These are phyloP conservation scores for Aphrophora alni DNA, from an alignment of 2,888 invertebrate species.

Conservation along the genomic window DNA sequence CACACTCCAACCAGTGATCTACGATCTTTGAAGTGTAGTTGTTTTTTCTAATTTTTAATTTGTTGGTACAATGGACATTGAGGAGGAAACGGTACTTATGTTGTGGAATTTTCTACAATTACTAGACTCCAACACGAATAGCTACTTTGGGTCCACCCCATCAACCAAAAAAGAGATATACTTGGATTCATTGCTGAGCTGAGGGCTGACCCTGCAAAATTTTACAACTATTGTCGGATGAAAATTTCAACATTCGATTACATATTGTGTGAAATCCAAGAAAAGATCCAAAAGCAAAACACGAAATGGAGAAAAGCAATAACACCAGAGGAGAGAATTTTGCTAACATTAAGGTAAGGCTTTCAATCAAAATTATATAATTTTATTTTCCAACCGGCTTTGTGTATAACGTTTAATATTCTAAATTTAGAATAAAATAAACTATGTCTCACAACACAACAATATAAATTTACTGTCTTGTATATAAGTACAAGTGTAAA, in stretches of 20 bases:
- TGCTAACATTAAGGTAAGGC: slow-evolving; percentile 10
- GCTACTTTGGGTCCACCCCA: too few species aligned
- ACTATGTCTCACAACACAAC: too few species aligned
- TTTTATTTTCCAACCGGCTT: too few species aligned
- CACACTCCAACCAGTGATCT: too few species aligned
- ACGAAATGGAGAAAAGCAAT: slow-evolving; percentile 13
- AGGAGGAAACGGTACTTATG: slow-evolving; percentile 8
- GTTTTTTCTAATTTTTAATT: not conserved
- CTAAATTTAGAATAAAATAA: too few species aligned
- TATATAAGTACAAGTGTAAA: too few species aligned
- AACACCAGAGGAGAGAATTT: slow-evolving; percentile 6
- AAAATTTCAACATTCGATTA: slow-evolving; percentile 11
- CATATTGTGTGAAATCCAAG: slow-evolving; percentile 18
- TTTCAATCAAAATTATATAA: not conserved
- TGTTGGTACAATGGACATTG: not conserved
- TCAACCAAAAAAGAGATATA: too few species aligned
- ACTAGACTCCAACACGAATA: not conserved
- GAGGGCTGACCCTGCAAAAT: slow-evolving; percentile 1
- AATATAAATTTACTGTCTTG: too few species aligned
- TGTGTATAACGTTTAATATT: too few species aligned
- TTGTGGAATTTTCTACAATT: slow-evolving; percentile 20
- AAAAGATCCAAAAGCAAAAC: not conserved
- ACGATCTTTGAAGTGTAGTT: not conserved
- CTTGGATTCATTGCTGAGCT: too few species aligned
- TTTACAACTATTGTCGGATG: slow-evolving; percentile 15